phyloP scores from a whole-genome alignment of 2,888 invertebrate species.

The Mimumesa dahlbomi region DNA sequence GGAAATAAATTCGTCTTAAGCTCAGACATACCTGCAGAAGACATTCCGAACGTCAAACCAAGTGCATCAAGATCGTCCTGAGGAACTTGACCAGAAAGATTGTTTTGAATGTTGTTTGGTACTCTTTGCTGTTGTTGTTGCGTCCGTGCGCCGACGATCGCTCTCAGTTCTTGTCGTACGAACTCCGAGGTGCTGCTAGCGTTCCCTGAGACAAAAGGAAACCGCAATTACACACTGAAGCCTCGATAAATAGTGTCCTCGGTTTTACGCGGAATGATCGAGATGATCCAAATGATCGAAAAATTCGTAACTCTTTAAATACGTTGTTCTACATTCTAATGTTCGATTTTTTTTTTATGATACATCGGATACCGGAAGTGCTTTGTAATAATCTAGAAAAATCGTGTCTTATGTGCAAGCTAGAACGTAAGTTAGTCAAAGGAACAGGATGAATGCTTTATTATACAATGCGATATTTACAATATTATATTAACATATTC shows the following conservation, averaged over 20 bases:
- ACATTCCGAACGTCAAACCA: slow-evolving; percentile 86
- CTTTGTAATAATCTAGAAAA: slow-evolving; percentile 7
- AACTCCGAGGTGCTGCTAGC: slow-evolving; percentile 88
- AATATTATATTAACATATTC: slow-evolving; percentile 45
- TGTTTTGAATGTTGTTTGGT: slow-evolving; percentile 78
- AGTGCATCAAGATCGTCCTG: slow-evolving; percentile 87
- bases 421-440: slow-evolving; percentile 42
- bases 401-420: slow-evolving; percentile 25
- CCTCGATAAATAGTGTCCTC: not conserved
- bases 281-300: no score
- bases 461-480: slow-evolving; percentile 53
- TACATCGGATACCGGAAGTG: not conserved
- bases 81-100: slow-evolving; percentile 79
- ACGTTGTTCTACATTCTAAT: not conserved
- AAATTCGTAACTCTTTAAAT: no score
- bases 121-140: slow-evolving; percentile 78
- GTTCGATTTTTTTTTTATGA: not conserved
- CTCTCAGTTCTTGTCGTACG: slow-evolving; percentile 94
- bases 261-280: not conserved
- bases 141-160: slow-evolving; percentile 92
- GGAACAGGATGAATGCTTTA: slow-evolving; percentile 51
- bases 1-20: no score
- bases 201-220: slow-evolving; percentile 78
- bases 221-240: no score
- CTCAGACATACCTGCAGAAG: slow-evolving; percentile 83